Evolutionary conservation across 2,888 invertebrate species (phyloP).

Genomic region (Lepetodrilus schrolli): DNA sequence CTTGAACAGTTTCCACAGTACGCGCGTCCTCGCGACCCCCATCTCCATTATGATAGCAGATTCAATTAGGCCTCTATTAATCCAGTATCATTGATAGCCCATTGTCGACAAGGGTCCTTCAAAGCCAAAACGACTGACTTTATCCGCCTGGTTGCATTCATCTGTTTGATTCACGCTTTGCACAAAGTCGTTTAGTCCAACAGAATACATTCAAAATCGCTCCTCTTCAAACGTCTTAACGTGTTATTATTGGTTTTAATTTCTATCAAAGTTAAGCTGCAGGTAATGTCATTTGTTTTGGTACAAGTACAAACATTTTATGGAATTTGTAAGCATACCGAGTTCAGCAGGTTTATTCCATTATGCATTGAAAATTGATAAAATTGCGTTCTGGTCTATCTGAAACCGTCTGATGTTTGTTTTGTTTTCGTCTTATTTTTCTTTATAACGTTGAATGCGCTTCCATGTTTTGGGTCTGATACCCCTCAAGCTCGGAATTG

Average conservation of each 20-base stretch:
- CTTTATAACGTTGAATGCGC: too few relatives aligned
- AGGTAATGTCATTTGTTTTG: too few relatives aligned
- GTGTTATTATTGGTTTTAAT: neutral
- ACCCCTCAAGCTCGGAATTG: too few relatives aligned
- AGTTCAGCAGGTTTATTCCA: too few relatives aligned
- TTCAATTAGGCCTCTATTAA: constrained; percentile 8
- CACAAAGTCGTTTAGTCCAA: neutral
- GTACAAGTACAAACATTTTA: too few relatives aligned
- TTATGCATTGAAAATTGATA: too few relatives aligned
- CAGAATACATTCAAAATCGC: neutral
- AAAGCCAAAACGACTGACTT: neutral
- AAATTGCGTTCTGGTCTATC: too few relatives aligned
- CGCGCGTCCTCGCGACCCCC: neutral
- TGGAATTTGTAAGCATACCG: too few relatives aligned
- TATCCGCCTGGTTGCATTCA: neutral
- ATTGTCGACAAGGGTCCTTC: neutral
- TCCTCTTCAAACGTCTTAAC: neutral
- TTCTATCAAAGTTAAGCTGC: too few relatives aligned
- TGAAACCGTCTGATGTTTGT: too few relatives aligned
- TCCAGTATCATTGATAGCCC: neutral
- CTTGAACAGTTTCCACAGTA: neutral
- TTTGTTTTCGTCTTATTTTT: too few relatives aligned
- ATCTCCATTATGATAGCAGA: neutral
- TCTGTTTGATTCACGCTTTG: neutral
- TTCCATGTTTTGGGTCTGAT: too few relatives aligned